Evolutionary conservation across 2,113 vertebrate genomes (phyloP), one percentile per base, ranked within the genome.

Genomic region (Trematocara zebra): DNA sequence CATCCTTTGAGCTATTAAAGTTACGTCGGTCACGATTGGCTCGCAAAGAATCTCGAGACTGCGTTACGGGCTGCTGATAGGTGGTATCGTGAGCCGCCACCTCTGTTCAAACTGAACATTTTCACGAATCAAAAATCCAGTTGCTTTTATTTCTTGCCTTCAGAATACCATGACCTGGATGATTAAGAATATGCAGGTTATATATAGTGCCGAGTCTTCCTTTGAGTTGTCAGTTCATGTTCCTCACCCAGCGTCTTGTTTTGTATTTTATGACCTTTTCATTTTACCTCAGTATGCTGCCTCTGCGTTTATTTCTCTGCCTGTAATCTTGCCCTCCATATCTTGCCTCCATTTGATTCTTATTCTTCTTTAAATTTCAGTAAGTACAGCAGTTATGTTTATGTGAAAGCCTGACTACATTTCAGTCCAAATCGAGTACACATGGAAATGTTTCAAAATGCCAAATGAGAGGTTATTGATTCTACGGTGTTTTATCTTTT

Each of bases 61-160:
- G 33, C 18, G 11, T 67, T 67, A 37, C 2, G 0, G 0, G 37
- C 11, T 6, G 64, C 64, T 69, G 37, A 69, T 14, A 40, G 35
- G 4, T 15, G 7, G 0, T 64, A 18, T 37, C 17, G 6, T 20
- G 10, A 20, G 59, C 18, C 33, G 8, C 59, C 59, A 67, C 33
- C 33, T 67, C 18, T 12, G 33, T 67, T 37, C 59, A 64, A 42
- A 40, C 2, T 0, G n/a, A 67, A 67, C 11, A 64, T 64, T 35
- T 64, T 64, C 33, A 37, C 8, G 0, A 33, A n/a, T 37, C 33
- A n/a, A 20, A 67, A 67, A 67, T 67, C 0, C 59, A 64, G 0
- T 5, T 8, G n/a, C 35, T 40, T 69, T 69, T 5, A 12, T 40
- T 69, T 69, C 4, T 8, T 23, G 35, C 18, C 4, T 8, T 8